Conservation (phyloP, 2,113 vertebrate species). For the Strix uralensis region DNA sequence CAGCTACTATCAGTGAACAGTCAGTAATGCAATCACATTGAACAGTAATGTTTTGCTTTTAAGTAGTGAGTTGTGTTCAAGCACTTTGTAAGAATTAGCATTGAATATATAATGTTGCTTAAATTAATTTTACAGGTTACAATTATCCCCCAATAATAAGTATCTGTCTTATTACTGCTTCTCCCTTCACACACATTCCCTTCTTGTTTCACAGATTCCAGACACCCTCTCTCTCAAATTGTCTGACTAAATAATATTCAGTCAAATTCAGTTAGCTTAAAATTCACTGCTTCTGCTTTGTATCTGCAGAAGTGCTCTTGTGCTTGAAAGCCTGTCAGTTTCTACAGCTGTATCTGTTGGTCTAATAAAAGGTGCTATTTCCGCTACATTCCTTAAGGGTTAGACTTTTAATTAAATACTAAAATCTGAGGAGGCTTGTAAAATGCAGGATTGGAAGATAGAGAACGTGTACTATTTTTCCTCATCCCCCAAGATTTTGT, state of each 20-base stretch:
- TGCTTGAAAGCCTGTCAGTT: neutral
- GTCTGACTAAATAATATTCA: neutral
- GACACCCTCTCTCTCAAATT: neutral
- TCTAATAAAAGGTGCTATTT: neutral
- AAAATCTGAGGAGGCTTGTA: neutral
- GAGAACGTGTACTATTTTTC: neutral
- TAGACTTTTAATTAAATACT: neutral
- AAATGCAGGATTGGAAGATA: neutral
- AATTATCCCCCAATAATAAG: neutral
- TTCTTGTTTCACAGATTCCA: neutral
- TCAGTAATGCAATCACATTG: neutral
- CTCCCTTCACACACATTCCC: neutral
- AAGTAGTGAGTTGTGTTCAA: neutral
- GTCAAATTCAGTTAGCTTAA: neutral
- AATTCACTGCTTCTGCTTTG: neutral
- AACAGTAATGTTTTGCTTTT: neutral
- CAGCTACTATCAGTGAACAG: neutral
- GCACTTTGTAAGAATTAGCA: neutral
- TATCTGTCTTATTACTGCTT: neutral
- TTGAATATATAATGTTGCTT: neutral
- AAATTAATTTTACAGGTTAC: neutral
- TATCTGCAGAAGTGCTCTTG: neutral
- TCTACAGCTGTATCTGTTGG: neutral
- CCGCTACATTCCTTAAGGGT: neutral
- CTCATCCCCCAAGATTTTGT: neutral